Evolutionary conservation across 2,888 invertebrate species (phyloP), one percentile per base, ranked within the genome.

Genomic region (Polylopha cassiicola): DNA sequence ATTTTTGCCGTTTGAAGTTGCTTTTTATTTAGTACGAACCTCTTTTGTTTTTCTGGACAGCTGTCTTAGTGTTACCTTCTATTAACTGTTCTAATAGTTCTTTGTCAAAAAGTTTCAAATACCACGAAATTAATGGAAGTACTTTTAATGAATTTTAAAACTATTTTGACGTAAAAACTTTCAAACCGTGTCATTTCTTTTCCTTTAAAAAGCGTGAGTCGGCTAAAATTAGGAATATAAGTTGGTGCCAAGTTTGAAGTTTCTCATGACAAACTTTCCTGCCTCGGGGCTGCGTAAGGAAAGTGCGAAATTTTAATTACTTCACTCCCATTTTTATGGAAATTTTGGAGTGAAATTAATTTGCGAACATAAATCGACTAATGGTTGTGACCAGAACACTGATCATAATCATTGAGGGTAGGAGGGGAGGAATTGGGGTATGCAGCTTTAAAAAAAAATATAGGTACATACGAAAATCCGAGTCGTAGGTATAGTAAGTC

Each of bases 201-300:
- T 30, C 11, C 37, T 37, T 15, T 17, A 22, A 31, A 16, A 22
- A 23, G 22, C 21, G 21, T 38, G 31, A 37, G 26, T 11, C 50
- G 54, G 51, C 53, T 51, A 54, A 60, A 53, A 57, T 50, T 44
- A 50, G 49, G 47, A 46, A 48, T 38, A 47, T 45, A 49, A 44
- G 31, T 45, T 50, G 33, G 28, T 31, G 38, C 43, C 39, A 52
- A 55, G 45, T 66, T 67, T 53, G 48, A 48, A 53, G 32, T 44
- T 50, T 21, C 37, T n/a, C n/a, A n/a, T n/a, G n/a, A n/a, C n/a
- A 14, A 51, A 61, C 53, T 62, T 58, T 38, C 48, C 52, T 54
- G 44, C 50, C 47, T 49, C 31, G 24, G 58, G 59, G 52, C 61
- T 58, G 29, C 31, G 20, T 31, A 28, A 22, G 30, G 39, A 47